Percentiles rank a stretch among this genome's conserved stretches.
Conservation (phyloP, 2,888 invertebrate species). For the Caenorhabditis parvicauda region DNA sequence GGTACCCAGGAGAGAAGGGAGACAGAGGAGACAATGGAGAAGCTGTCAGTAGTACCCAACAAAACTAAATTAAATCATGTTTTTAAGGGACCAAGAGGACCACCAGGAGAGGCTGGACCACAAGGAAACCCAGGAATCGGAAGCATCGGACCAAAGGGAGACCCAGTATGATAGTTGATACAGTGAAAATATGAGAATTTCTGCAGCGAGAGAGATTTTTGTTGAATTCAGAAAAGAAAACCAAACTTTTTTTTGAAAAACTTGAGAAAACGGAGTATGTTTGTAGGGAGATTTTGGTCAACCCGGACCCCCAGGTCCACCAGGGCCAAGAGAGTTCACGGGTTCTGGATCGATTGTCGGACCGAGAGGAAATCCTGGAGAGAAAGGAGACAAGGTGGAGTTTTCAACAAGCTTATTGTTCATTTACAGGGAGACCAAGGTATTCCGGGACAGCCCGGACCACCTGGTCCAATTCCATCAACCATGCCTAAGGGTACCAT, state of each 20-base stretch:
- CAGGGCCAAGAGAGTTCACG: slow-evolving; percentile 59
- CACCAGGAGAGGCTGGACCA: slow-evolving; percentile 63
- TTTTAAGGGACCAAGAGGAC: slow-evolving; percentile 61
- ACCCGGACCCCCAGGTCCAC: slow-evolving; percentile 65
- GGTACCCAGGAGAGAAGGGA: slow-evolving; percentile 63
- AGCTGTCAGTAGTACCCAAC: slow-evolving; percentile 36
- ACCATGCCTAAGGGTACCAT: slow-evolving; percentile 57
- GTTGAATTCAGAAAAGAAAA: too few relatives aligned
- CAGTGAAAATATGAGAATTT: background rate
- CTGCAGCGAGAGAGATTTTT: background rate
- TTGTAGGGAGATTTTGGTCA: slow-evolving; percentile 61
- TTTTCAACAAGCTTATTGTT: slow-evolving; percentile 19
- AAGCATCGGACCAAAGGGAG: slow-evolving; percentile 63
- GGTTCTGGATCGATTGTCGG: slow-evolving; percentile 56
- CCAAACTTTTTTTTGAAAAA: background rate
- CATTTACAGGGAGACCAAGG: slow-evolving; percentile 59
- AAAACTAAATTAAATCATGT: background rate
- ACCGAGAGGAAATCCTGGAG: slow-evolving; percentile 52
- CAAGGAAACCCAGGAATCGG: slow-evolving; percentile 63
- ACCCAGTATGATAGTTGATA: slow-evolving; percentile 54
- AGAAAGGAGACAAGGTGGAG: slow-evolving; percentile 58
- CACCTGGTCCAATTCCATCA: slow-evolving; percentile 52
- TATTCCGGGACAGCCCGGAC: slow-evolving; percentile 52
- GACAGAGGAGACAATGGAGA: slow-evolving; percentile 60
- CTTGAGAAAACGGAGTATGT: background rate